phyloP scores from a whole-genome alignment of 2,113 vertebrate genomes.

The Todiramphus saurophagus region DNA sequence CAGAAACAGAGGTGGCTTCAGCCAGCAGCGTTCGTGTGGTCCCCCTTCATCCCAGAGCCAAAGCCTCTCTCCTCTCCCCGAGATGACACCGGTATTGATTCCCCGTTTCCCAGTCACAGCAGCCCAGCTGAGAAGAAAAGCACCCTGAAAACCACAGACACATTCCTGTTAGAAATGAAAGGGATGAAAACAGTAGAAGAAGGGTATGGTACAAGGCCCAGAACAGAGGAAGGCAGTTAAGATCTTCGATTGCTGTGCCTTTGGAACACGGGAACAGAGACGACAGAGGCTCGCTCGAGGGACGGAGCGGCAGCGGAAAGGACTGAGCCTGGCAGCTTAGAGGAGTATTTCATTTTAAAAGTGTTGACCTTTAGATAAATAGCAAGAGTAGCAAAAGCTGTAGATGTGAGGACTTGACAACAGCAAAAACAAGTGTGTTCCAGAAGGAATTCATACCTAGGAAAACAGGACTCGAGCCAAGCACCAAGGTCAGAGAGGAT shows the following conservation, averaged over 20 bases:
- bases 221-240: background rate
- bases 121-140: background rate
- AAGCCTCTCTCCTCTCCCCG: background rate
- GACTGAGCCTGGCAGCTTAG: background rate
- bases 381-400: background rate
- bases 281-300: background rate
- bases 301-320: background rate
- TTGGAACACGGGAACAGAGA: background rate
- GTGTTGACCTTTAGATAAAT: background rate
- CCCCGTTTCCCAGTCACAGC: background rate
- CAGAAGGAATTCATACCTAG: background rate
- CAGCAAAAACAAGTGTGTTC: background rate
- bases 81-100: accelerated
- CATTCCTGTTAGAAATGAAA: accelerated
- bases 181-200: accelerated
- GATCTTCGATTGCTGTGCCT: background rate
- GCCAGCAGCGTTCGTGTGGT: accelerated
- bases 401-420: background rate
- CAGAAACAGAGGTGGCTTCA: accelerated
- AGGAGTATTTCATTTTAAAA: background rate
- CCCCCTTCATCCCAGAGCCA: background rate
- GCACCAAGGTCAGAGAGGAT: background rate
- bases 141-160: accelerated
- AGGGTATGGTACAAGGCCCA: background rate
- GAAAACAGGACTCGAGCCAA: background rate